A percentile compares a stretch with the other conserved stretches of the same genome.
Evolutionary conservation across 2,797 vertebrate genomes (phyloP).

Genomic region (Alcedo atthis): DNA sequence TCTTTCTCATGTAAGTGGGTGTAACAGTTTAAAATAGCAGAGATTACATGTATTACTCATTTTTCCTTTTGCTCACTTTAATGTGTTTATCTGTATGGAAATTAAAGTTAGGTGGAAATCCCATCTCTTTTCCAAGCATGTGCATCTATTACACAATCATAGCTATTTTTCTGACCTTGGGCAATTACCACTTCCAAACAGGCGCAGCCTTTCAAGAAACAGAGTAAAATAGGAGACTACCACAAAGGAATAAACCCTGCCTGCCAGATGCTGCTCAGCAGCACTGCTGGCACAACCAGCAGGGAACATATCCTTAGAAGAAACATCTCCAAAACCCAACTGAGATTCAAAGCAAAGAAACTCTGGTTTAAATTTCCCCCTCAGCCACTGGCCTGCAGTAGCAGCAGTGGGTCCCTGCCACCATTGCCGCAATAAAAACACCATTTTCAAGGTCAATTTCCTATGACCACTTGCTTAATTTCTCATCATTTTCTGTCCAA

Average conservation of each 20-base stretch:
- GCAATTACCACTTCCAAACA: not conserved
- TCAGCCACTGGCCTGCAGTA: not conserved
- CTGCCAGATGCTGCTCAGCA: not conserved
- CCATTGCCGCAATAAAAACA: constrained; percentile 49
- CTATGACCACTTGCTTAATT: constrained; percentile 69
- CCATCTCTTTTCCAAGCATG: not conserved
- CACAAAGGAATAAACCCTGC: not conserved
- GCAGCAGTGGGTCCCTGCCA: not conserved
- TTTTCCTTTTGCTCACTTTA: not conserved
- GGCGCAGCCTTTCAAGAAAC: not conserved
- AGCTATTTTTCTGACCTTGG: not conserved
- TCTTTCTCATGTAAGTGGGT: constrained; percentile 20
- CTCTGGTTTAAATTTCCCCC: constrained; percentile 1
- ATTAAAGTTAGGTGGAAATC: constrained; percentile 39
- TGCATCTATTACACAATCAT: not conserved
- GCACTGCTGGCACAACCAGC: not conserved
- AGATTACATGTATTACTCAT: constrained; percentile 33
- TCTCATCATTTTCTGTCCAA: constrained; percentile 71
- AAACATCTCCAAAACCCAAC: not conserved
- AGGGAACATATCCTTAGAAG: not conserved
- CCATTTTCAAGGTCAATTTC: constrained; percentile 76
- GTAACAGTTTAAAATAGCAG: constrained; percentile 40
- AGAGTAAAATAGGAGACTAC: not conserved
- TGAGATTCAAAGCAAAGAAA: constrained; percentile 18
- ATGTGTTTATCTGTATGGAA: constrained; percentile 54